Conservation (phyloP, 2,113 vertebrate species). For the Hydrochoerus hydrochaeris region DNA sequence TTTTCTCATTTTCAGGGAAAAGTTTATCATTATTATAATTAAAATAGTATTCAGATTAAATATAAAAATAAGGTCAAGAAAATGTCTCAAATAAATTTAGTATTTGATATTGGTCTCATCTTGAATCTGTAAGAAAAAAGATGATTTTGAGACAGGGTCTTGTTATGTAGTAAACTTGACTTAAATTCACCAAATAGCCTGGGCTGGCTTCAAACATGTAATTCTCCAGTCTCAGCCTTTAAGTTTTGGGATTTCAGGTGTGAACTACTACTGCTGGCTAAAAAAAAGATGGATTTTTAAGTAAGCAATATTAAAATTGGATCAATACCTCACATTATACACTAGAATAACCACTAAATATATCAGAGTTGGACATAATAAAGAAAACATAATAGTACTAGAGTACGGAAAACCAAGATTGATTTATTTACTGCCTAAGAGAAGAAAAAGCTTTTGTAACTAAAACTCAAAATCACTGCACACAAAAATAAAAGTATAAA, state of each 20-base stretch:
- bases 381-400: background rate
- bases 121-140: background rate
- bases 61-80: background rate
- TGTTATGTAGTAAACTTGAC: background rate
- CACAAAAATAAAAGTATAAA: background rate
- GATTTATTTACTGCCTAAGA: background rate
- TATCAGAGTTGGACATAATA: background rate
- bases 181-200: background rate
- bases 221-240: background rate
- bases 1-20: background rate
- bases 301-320: conserved; percentile 10
- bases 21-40: background rate
- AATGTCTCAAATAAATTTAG: background rate
- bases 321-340: background rate
- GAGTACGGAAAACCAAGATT: background rate
- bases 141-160: background rate
- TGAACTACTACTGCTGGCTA: background rate
- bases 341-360: background rate
- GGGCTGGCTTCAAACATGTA: background rate
- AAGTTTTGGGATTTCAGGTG: background rate
- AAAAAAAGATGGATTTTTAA: too few species aligned
- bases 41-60: conserved; percentile 1
- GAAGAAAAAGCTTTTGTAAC: conserved; percentile 3
- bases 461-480: background rate
- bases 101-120: background rate